A percentile compares a stretch with the other conserved stretches of the same genome.
Evolutionary conservation across 2,888 invertebrate species (phyloP).

Genomic region (Exocentrus adspersus): DNA sequence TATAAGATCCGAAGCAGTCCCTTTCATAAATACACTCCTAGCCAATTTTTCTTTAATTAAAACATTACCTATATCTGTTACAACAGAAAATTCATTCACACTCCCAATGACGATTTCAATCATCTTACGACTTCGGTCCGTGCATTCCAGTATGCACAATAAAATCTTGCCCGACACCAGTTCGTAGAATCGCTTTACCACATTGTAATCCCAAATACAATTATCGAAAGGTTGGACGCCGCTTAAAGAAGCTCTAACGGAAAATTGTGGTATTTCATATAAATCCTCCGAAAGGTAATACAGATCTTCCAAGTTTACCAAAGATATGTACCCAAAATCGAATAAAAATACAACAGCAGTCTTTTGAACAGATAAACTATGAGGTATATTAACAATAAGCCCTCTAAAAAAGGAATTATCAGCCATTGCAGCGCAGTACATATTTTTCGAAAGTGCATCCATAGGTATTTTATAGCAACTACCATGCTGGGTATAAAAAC

Average conservation of each 20-base stretch:
- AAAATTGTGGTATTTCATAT: constrained; percentile 31
- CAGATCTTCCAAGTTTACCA: constrained; percentile 21
- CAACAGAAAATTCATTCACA: constrained; percentile 3
- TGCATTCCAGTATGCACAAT: constrained; percentile 26
- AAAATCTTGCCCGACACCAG: constrained; percentile 29
- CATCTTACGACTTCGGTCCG: constrained; percentile 21
- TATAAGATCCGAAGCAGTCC: neutral
- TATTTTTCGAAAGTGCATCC: constrained; percentile 18
- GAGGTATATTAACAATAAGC: constrained; percentile 34
- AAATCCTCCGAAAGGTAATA: constrained; percentile 34
- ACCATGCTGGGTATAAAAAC: constrained; percentile 28
- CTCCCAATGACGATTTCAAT: constrained; percentile 27
- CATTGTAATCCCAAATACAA: constrained; percentile 26
- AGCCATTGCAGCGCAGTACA: constrained; percentile 32
- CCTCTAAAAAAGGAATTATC: constrained; percentile 35
- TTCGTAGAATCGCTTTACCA: constrained; percentile 29
- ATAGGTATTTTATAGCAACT: constrained; percentile 32
- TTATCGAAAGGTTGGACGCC: constrained; percentile 30
- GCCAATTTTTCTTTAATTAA: constrained; percentile 34
- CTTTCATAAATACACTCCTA: constrained; percentile 7
- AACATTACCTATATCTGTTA: constrained; percentile 23
- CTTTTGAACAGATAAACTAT: neutral
- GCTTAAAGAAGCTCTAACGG: constrained; percentile 34
- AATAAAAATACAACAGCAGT: constrained; percentile 33
- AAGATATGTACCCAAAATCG: constrained; percentile 35